Evolutionary conservation across 2,797 vertebrate species (phyloP).

Genomic region (Sebastiscus albofasciatus): DNA sequence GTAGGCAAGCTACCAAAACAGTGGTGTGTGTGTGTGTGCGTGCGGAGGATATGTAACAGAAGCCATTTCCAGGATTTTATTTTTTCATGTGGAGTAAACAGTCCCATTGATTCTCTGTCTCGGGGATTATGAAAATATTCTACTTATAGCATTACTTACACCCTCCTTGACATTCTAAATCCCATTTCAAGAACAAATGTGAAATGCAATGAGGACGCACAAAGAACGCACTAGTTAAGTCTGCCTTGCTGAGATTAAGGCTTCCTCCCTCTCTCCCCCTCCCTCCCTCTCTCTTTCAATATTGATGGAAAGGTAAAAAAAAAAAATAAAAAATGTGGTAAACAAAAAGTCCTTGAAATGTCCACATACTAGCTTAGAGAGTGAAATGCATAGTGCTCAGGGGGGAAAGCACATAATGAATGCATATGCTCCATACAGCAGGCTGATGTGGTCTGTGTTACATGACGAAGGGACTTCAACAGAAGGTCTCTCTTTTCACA

Average conservation of each 20-base stretch:
- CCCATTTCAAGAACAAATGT: slow-evolving; percentile 83
- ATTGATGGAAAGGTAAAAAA: slow-evolving; percentile 70
- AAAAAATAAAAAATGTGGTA: slow-evolving; percentile 34
- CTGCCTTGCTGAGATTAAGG: slow-evolving; percentile 76
- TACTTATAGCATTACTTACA: slow-evolving; percentile 77
- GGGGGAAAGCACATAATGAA: background rate
- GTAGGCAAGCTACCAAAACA: background rate
- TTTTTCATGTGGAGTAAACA: slow-evolving; percentile 63
- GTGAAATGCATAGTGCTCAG: slow-evolving; percentile 10
- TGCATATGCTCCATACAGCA: background rate
- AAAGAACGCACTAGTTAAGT: slow-evolving; percentile 70
- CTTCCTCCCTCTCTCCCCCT: background rate
- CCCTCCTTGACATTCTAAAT: slow-evolving; percentile 84
- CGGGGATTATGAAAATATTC: slow-evolving; percentile 79
- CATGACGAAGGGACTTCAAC: background rate
- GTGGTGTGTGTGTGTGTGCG: background rate
- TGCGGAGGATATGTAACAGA: slow-evolving; percentile 12
- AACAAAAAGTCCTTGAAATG: slow-evolving; percentile 77
- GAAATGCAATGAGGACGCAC: slow-evolving; percentile 67
- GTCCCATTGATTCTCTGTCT: slow-evolving; percentile 74
- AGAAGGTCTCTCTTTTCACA: background rate
- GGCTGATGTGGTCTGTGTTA: background rate
- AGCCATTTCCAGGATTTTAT: slow-evolving; percentile 56
- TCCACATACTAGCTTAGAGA: slow-evolving; percentile 15
- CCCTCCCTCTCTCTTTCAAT: background rate